Base-by-base conservation (phyloP, 1,140 invertebrate species). In the Potamilus streckersoni region DNA sequence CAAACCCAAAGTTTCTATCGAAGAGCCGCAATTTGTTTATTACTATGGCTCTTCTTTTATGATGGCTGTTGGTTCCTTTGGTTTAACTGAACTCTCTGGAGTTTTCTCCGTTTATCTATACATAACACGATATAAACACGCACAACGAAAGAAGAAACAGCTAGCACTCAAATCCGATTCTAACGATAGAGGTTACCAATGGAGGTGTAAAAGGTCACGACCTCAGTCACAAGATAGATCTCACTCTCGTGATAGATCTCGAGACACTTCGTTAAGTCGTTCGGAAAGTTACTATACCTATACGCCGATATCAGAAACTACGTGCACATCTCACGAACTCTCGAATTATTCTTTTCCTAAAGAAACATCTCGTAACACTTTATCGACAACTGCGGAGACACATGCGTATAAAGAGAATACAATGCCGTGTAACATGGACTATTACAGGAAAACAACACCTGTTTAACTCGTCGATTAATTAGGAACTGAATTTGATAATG, bases 71-170 rank as follows among this genome's bases (percentile, higher is more conserved):
- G 83, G 84, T 17, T 89, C 88, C 20, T 89, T 89, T 78, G 83
- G 85, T 65, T 80, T 86, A 62, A 88, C 86, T 16, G 88, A 89
- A 80, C 76, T 89, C 64, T 87, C 87, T 15, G 88, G 88, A n/a
- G 88, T 89, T 11, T 87, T 89, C 71, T 89, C 87, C 61, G 88
- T 89, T 27, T 89, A 89, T 76, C 77, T 89, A 38, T 89, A 89
- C 79, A 89, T 89, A 73, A 88, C 87, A 38, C 84, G 85, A 38
- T 84, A 89, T 75, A 88, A 88, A 83, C 83, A 88, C 61, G 83
- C 84, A 58, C 85, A 88, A 79, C 73, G 83, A 67, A 88, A 88
- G 80, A 88, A 88, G 77, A 81, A 84, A 71, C 82, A 87, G 69
- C 80, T 82, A 66, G 81, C 84, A 67, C 78, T 84, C 58, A 89